Evolutionary conservation across 1,140 invertebrate species (phyloP).

Genomic region (Apis cerana): DNA sequence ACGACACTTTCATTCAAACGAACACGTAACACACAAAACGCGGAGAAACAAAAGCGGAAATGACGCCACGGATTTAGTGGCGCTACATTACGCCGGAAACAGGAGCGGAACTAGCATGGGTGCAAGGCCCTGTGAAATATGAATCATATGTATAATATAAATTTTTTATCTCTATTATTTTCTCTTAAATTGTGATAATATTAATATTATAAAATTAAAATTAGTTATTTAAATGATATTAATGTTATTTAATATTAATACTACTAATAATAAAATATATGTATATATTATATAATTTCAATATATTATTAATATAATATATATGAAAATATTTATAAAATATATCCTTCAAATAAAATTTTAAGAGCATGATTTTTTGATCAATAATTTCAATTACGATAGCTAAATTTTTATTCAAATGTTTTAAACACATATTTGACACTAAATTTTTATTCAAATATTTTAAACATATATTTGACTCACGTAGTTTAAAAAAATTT

Average conservation of each 20-base stretch:
- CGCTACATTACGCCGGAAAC: neutral
- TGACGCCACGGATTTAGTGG: neutral
- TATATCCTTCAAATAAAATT: too few species aligned
- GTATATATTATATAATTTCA: neutral
- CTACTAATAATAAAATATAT: too few species aligned
- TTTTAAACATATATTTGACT: neutral
- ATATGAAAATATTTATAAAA: neutral
- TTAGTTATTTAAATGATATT: neutral
- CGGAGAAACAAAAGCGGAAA: neutral
- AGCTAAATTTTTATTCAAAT: neutral
- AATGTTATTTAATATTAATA: neutral
- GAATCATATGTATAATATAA: neutral
- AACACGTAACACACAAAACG: constrained; percentile 10
- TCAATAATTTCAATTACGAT: neutral
- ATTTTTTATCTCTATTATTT: neutral
- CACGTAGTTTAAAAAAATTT: neutral
- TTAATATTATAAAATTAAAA: neutral
- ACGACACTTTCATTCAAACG: constrained; percentile 16
- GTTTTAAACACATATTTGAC: neutral
- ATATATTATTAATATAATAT: neutral
- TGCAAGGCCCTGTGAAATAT: neutral
- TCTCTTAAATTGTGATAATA: neutral
- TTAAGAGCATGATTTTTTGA: neutral
- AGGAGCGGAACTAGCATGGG: neutral
- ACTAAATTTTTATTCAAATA: neutral